A percentile compares a stretch with the other conserved stretches of the same genome.
phyloP scores from a whole-genome alignment of 2,797 vertebrate species.

The Enteromius argenteus region DNA sequence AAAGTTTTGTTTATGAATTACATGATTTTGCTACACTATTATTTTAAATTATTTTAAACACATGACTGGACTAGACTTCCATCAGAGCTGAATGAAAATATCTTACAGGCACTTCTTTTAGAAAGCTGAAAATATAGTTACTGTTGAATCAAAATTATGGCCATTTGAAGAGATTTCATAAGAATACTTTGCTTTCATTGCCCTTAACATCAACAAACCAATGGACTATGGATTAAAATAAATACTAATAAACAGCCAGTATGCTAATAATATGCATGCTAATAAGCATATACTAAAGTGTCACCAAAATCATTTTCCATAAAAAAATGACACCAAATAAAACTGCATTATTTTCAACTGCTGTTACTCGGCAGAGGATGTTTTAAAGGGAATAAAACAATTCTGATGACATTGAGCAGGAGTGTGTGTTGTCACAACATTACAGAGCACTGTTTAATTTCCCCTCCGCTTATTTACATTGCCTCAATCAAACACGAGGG shows the following conservation, averaged over 20 bases:
- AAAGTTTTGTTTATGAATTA: neutral
- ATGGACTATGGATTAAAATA: neutral
- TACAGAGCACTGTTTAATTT: slow-evolving; percentile 70
- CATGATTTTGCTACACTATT: neutral
- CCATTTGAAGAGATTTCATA: neutral
- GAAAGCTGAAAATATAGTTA: no score
- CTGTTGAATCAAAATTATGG: neutral
- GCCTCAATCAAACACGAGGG: slow-evolving; percentile 72
- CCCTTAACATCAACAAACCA: neutral
- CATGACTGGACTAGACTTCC: no score
- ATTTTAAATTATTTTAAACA: no score
- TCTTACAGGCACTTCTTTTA: no score
- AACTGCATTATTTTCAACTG: slow-evolving; percentile 54
- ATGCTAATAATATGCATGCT: no score
- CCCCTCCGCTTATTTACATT: slow-evolving; percentile 69
- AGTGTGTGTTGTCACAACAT: slow-evolving; percentile 72
- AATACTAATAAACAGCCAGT: no score
- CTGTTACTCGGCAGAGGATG: slow-evolving; percentile 71
- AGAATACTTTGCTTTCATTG: no score
- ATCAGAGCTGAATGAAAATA: no score
- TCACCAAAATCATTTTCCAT: neutral
- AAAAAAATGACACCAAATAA: neutral
- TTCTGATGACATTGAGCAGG: slow-evolving; percentile 76
- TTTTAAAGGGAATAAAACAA: slow-evolving; percentile 74
- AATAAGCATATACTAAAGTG: no score